Conservation (phyloP, 1,140 invertebrate species). For the Meloidogyne chitwoodi region DNA sequence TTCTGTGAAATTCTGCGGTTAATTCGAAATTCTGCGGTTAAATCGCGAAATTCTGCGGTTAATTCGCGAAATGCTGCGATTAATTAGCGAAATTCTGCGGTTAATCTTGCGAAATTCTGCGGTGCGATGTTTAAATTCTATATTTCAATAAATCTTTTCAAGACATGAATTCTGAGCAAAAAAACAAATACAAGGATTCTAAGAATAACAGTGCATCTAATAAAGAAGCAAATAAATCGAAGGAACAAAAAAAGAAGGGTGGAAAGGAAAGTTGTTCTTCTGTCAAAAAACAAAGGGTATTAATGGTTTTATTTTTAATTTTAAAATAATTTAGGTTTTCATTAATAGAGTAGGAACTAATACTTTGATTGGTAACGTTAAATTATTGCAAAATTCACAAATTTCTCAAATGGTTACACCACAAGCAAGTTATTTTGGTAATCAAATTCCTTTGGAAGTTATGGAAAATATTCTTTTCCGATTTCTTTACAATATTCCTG, state of each 20-base stretch:
- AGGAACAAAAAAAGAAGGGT: background rate
- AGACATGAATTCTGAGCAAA: background rate
- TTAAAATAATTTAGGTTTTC: background rate
- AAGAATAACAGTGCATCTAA: background rate
- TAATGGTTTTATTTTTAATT: background rate
- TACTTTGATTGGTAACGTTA: background rate
- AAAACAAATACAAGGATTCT: background rate
- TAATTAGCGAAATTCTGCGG: too few relatives aligned
- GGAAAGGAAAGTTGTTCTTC: background rate
- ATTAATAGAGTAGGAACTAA: background rate
- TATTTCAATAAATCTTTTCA: background rate
- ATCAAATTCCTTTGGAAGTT: conserved; percentile 9
- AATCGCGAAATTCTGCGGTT: too few relatives aligned
- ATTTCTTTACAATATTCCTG: conserved; percentile 39
- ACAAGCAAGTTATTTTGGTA: conserved; percentile 4
- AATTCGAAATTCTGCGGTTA: too few relatives aligned
- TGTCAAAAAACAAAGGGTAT: background rate
- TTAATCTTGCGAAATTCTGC: too few relatives aligned
- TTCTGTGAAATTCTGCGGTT: too few relatives aligned
- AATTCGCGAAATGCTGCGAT: too few relatives aligned
- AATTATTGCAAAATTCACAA: background rate
- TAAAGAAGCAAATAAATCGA: background rate
- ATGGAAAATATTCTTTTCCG: conserved; percentile 33
- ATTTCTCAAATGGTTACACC: background rate
- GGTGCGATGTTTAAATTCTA: background rate